Percentiles rank a stretch among this genome's conserved stretches.
Conservation (phyloP, 2,113 vertebrate genomes). For the Salvelinus fontinalis region DNA sequence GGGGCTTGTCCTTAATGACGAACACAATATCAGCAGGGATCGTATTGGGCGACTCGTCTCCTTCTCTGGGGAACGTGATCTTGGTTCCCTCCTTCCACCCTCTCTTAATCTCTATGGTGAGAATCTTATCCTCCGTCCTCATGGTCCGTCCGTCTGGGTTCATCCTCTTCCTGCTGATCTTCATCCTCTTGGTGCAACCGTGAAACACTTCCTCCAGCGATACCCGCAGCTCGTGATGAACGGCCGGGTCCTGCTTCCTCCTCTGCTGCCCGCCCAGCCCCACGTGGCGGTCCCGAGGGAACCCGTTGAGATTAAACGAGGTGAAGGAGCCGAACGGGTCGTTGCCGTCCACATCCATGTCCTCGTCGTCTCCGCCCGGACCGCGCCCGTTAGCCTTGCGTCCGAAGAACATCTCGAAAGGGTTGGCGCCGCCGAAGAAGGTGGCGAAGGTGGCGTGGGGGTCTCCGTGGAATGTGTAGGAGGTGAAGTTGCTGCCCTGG, state of each 20-base stretch:
- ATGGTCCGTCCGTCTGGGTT: constrained; percentile 92
- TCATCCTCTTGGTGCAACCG: constrained; percentile 95
- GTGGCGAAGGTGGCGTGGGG: constrained; percentile 97
- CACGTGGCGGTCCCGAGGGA: constrained; percentile 89
- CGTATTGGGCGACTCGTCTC: constrained; percentile 88
- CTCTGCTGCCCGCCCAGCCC: constrained; percentile 83
- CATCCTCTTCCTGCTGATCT: constrained; percentile 92
- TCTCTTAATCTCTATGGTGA: constrained; percentile 95
- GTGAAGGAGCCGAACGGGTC: constrained; percentile 91
- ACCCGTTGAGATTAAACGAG: constrained; percentile 92
- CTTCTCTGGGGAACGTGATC: constrained; percentile 96
- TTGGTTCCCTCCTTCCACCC: constrained; percentile 99
- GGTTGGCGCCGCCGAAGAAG: constrained; percentile 95
- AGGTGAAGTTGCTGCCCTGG: constrained; percentile 87
- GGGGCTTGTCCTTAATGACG: constrained; percentile 97
- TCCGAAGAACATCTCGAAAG: constrained; percentile 98
- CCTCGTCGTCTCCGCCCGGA: constrained; percentile 78
- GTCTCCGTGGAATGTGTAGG: constrained; percentile 94
- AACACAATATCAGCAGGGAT: constrained; percentile 98
- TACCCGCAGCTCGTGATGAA: constrained; percentile 93
- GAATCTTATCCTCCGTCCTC: constrained; percentile 94
- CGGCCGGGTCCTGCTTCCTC: constrained; percentile 92
- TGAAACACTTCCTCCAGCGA: constrained; percentile 91
- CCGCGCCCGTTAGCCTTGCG: constrained; percentile 83
- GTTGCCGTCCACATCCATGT: constrained; percentile 92